phyloP scores from a whole-genome alignment of 2,113 vertebrate species.

The Labeo catla region DNA sequence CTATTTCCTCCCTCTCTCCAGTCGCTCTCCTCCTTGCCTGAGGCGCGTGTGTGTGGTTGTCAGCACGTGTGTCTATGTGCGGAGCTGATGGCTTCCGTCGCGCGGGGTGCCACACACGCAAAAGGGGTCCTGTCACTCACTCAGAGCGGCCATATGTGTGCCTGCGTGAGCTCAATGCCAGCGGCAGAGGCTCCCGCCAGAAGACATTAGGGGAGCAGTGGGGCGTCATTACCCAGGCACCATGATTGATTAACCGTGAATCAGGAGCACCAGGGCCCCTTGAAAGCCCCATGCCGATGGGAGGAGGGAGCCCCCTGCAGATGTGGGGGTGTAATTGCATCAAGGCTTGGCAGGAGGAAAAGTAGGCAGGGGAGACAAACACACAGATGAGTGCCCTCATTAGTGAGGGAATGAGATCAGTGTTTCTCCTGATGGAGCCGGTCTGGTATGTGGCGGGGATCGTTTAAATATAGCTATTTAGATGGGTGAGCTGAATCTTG shows the following conservation, averaged over 20 bases:
- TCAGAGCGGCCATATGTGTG: constrained; percentile 79
- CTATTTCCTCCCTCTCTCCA: constrained; percentile 29
- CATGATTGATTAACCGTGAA: constrained; percentile 84
- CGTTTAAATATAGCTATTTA: neutral
- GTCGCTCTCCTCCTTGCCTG: constrained; percentile 39
- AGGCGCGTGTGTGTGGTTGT: constrained; percentile 57
- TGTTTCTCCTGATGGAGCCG: constrained; percentile 28
- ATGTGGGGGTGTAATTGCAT: constrained; percentile 77
- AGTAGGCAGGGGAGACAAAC: constrained; percentile 30
- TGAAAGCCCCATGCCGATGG: constrained; percentile 48
- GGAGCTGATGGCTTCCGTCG: constrained; percentile 75
- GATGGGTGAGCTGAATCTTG: neutral
- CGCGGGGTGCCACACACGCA: constrained; percentile 66
- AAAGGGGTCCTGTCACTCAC: constrained; percentile 82
- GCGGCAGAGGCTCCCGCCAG: constrained; percentile 76
- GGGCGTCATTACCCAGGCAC: constrained; percentile 77
- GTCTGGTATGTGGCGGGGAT: neutral
- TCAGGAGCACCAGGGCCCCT: constrained; percentile 66
- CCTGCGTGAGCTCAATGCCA: constrained; percentile 77
- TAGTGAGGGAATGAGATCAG: constrained; percentile 58
- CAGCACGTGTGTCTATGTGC: constrained; percentile 63
- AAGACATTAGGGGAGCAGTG: constrained; percentile 82
- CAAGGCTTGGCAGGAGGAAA: constrained; percentile 67
- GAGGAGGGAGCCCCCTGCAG: constrained; percentile 75
- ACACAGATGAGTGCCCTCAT: constrained; percentile 72